Percentiles rank a stretch among this genome's conserved stretches.
Conservation (phyloP, 2,888 invertebrate species). For the Harpagoxenus sublaevis region DNA sequence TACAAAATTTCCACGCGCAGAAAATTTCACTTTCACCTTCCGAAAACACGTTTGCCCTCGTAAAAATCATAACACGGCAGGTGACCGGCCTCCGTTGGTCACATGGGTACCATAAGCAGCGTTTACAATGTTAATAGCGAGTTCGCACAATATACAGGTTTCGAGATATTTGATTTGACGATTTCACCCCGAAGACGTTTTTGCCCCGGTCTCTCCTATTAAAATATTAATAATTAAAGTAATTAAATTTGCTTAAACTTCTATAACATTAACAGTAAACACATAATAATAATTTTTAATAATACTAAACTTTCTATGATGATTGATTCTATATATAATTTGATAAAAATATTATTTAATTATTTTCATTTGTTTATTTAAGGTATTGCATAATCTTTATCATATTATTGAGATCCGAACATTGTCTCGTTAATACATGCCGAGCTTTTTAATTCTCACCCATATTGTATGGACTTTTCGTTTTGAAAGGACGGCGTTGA, state of each 20-base stretch:
- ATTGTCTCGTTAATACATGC: not conserved
- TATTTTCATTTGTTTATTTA: not conserved
- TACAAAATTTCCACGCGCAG: too few species aligned
- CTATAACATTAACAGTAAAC: not conserved
- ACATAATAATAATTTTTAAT: not conserved
- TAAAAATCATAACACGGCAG: too few species aligned
- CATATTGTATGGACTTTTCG: not conserved
- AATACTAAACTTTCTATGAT: not conserved
- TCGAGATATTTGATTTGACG: too few species aligned
- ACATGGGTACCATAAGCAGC: too few species aligned
- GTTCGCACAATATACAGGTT: too few species aligned
- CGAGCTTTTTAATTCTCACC: conserved; percentile 18
- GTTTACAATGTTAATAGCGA: too few species aligned
- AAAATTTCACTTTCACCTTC: too few species aligned
- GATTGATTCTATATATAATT: not conserved
- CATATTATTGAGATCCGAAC: not conserved
- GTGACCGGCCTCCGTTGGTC: too few species aligned
- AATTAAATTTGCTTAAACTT: not conserved
- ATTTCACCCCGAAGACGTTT: too few species aligned
- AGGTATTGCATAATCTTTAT: not conserved
- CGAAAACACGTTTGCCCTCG: too few species aligned
- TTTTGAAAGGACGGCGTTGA: conserved; percentile 25
- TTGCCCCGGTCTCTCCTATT: too few species aligned
- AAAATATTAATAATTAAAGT: not conserved
- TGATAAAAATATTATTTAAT: not conserved